A percentile compares a stretch with the other conserved stretches of the same genome.
These are phyloP conservation scores for Metalampra italica DNA, from an alignment of 2,888 invertebrate species.

Conservation along the genomic window DNA sequence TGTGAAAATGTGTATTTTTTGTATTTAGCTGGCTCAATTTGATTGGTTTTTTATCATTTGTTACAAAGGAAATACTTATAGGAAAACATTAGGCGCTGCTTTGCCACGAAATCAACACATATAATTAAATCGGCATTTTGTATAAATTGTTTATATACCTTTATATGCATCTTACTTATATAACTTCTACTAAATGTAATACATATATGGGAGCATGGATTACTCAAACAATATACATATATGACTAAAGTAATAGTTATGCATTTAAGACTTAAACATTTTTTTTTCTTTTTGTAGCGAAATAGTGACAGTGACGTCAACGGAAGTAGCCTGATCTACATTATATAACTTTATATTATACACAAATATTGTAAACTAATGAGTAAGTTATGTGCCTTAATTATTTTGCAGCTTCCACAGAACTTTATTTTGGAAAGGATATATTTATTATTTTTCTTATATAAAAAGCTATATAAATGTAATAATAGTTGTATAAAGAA, in stretches of 20 bases:
- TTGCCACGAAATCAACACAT: too few species aligned
- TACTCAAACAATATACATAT: background rate
- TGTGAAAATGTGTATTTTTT: too few species aligned
- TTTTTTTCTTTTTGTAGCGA: conserved; percentile 39
- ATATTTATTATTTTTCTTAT: conserved; percentile 10
- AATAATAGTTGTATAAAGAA: conserved; percentile 28
- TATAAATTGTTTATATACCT: background rate
- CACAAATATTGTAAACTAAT: background rate
- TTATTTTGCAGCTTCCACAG: conserved; percentile 17
- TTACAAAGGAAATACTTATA: too few species aligned
- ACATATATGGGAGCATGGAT: conserved; percentile 9
- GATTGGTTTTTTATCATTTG: too few species aligned
- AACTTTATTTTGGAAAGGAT: conserved; percentile 12
- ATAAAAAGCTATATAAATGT: conserved; percentile 13
- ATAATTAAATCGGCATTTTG: background rate
- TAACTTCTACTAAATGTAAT: conserved; percentile 10
- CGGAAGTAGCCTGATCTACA: conserved; percentile 32
- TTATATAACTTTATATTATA: background rate
- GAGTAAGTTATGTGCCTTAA: conserved; percentile 8
- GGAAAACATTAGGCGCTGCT: too few species aligned
- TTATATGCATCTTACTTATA: background rate
- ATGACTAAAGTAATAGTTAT: conserved; percentile 4
- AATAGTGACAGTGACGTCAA: conserved; percentile 34
- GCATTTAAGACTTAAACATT: conserved; percentile 12
- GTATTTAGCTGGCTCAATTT: too few species aligned